phyloP scores from a whole-genome alignment of 1,140 invertebrate genomes.

The Drosophila ambigua region DNA sequence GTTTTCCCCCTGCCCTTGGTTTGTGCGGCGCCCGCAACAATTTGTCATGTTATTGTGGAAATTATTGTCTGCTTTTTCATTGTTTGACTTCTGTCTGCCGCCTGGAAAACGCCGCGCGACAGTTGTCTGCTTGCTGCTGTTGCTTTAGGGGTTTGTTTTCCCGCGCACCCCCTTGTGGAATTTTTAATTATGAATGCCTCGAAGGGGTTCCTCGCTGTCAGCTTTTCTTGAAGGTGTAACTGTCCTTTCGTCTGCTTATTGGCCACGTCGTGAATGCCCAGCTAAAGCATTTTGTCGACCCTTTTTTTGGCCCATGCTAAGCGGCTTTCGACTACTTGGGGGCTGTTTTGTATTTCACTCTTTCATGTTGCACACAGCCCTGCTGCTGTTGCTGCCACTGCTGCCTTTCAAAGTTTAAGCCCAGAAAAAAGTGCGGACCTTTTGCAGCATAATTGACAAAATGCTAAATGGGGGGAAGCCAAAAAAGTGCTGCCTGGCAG shows the following conservation, averaged over 20 bases:
- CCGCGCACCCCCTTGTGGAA: slow-evolving; percentile 21
- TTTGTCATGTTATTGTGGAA: slow-evolving; percentile 79
- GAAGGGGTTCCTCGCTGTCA: slow-evolving; percentile 38
- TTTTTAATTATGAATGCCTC: slow-evolving; percentile 80
- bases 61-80: slow-evolving; percentile 77
- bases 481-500: slow-evolving; percentile 22
- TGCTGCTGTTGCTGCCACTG: background rate
- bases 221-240: slow-evolving; percentile 39
- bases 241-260: slow-evolving; percentile 66
- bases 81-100: slow-evolving; percentile 76
- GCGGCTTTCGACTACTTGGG: slow-evolving; percentile 23
- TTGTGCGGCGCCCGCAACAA: slow-evolving; percentile 66
- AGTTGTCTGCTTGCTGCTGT: slow-evolving; percentile 14
- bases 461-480: slow-evolving; percentile 38
- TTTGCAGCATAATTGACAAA: slow-evolving; percentile 44
- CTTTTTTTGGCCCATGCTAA: slow-evolving; percentile 24
- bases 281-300: slow-evolving; percentile 61
- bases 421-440: slow-evolving; percentile 19
- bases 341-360: slow-evolving; percentile 41
- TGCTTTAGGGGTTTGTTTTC: slow-evolving; percentile 61
- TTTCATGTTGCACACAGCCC: slow-evolving; percentile 37
- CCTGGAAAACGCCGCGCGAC: slow-evolving; percentile 18
- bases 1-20: slow-evolving; percentile 14
- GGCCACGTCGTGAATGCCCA: slow-evolving; percentile 67
- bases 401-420: slow-evolving; percentile 37